Evolutionary conservation across 2,113 vertebrate species (phyloP).

Genomic region (Chascanopsetta lugubris): DNA sequence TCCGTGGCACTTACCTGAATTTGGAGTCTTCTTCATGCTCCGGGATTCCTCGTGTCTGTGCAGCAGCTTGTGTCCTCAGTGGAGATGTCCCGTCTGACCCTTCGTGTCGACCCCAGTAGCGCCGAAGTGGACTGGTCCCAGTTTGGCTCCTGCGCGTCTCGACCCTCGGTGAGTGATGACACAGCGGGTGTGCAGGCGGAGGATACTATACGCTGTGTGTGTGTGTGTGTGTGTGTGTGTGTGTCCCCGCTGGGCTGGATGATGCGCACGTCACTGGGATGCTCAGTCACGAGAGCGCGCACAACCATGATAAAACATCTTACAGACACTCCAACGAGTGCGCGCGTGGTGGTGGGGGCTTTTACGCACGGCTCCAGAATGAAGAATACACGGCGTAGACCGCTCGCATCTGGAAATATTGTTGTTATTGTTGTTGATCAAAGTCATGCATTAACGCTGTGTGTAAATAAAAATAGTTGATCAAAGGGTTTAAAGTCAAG

Average conservation of each 20-base stretch:
- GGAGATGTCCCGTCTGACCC: slow-evolving; percentile 6
- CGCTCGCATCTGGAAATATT: too few relatives aligned
- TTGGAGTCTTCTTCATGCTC: slow-evolving; percentile 73
- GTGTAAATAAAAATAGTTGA: too few relatives aligned
- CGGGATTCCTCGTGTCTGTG: slow-evolving; percentile 12
- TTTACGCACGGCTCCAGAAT: slow-evolving; percentile 50
- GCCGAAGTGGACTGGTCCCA: slow-evolving; percentile 1
- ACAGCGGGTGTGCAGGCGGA: slow-evolving; percentile 19
- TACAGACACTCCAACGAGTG: neutral
- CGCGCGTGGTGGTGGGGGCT: neutral
- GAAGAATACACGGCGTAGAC: neutral
- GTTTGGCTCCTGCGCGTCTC: slow-evolving; percentile 10
- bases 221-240: too few relatives aligned
- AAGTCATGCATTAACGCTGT: neutral
- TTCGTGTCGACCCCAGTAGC: too few relatives aligned
- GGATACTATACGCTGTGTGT: slow-evolving; percentile 33
- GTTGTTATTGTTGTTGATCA: neutral
- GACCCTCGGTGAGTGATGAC: slow-evolving; percentile 29
- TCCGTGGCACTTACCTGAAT: slow-evolving; percentile 54
- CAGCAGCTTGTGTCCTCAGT: slow-evolving; percentile 5
- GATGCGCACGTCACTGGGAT: slow-evolving; percentile 42
- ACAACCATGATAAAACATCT: slow-evolving; percentile 21
- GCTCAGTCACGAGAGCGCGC: slow-evolving; percentile 18
- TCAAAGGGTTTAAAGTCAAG: too few relatives aligned
- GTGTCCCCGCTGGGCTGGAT: slow-evolving; percentile 6